A percentile compares a stretch with the other conserved stretches of the same genome.
Conservation (phyloP, 2,797 vertebrate species). For the Rhinoraja longicauda region DNA sequence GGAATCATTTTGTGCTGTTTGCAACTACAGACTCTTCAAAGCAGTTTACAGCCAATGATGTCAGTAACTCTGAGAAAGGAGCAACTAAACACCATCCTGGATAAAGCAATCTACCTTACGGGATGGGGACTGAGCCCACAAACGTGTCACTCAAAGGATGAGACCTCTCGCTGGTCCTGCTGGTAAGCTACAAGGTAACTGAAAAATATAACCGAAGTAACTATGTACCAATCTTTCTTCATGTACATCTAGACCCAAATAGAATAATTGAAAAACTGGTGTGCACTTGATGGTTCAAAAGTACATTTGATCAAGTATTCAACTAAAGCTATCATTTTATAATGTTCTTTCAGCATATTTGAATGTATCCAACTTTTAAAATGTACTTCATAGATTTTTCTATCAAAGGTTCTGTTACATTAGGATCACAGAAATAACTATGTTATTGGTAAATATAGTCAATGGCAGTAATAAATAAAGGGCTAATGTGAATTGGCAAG, state of each 20-base stretch:
- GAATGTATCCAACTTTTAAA: not conserved
- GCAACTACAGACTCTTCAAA: too few species aligned
- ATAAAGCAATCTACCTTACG: not conserved
- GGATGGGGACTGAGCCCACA: not conserved
- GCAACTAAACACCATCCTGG: too few species aligned
- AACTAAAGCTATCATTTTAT: not conserved
- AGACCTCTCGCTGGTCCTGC: not conserved
- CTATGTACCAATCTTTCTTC: slow-evolving; percentile 14
- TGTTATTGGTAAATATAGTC: not conserved
- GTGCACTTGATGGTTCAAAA: not conserved
- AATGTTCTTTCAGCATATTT: not conserved
- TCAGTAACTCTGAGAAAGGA: not conserved
- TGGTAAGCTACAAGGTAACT: not conserved
- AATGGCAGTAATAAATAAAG: not conserved
- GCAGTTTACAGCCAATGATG: not conserved
- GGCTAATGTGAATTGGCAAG: not conserved
- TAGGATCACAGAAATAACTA: not conserved
- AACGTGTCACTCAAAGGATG: not conserved
- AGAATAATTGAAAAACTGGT: not conserved
- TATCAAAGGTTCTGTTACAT: not conserved
- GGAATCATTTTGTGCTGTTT: too few species aligned
- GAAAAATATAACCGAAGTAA: not conserved
- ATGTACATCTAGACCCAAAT: too few species aligned
- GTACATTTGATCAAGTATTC: not conserved
- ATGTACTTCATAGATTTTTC: not conserved